Conservation (phyloP, 2,888 invertebrate genomes). For the Lamellibrachia satsuma region DNA sequence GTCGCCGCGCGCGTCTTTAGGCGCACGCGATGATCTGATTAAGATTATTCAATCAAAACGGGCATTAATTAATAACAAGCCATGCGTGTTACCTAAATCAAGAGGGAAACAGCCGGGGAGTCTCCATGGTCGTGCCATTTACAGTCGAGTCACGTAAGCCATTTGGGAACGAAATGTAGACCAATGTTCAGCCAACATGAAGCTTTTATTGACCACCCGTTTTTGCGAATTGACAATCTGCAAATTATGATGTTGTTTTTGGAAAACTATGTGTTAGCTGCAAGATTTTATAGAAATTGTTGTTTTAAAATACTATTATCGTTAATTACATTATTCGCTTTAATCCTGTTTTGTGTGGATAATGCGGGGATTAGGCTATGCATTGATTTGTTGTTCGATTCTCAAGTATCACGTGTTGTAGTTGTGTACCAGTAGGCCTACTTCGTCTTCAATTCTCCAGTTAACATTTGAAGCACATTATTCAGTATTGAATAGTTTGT, state of each 20-base stretch:
- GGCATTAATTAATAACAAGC: not conserved
- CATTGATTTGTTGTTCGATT: too few relatives aligned
- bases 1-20: not conserved
- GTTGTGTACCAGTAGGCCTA: too few relatives aligned
- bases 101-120: not conserved
- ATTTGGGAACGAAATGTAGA: not conserved
- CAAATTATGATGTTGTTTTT: not conserved
- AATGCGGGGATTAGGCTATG: too few relatives aligned
- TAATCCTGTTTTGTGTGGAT: too few relatives aligned
- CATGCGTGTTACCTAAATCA: constrained; percentile 1
- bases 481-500: not conserved
- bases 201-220: not conserved
- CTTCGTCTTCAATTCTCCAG: too few relatives aligned
- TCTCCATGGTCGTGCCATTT: not conserved
- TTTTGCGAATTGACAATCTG: not conserved
- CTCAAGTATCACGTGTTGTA: too few relatives aligned
- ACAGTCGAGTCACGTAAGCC: not conserved
- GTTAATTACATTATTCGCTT: not conserved
- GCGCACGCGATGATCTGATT: not conserved
- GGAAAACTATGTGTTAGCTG: not conserved
- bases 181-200: not conserved
- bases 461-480: not conserved
- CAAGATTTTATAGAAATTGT: not conserved
- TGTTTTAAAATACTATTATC: not conserved
- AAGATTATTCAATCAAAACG: not conserved